Conservation (phyloP, 2,888 invertebrate species). For the Steinernema hermaphroditum region DNA sequence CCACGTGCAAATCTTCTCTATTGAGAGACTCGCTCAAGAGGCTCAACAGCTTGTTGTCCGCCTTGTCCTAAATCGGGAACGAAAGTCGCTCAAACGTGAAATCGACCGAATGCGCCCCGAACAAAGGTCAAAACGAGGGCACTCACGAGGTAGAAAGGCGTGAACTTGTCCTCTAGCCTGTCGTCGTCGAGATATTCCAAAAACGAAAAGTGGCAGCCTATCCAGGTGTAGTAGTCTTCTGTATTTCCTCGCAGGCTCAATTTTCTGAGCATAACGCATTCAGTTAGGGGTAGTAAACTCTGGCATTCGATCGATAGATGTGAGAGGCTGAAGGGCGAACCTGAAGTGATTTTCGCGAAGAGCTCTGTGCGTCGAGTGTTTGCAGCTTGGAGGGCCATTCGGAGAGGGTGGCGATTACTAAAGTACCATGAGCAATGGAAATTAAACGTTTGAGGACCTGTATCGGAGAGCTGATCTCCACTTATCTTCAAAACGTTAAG, state of each 20-base stretch:
- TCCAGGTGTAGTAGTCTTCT: conserved; percentile 47
- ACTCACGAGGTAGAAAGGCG: conserved; percentile 35
- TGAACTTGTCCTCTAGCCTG: conserved; percentile 39
- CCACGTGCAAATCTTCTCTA: conserved; percentile 3
- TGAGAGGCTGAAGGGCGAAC: conserved; percentile 31
- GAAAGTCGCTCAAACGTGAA: not conserved
- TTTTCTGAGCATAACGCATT: conserved; percentile 48
- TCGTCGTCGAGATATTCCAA: conserved; percentile 42
- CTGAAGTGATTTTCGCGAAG: conserved; percentile 45
- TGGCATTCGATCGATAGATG: conserved; percentile 31
- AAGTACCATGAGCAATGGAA: conserved; percentile 32
- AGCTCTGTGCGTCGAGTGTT: conserved; percentile 49
- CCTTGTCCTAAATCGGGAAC: not conserved
- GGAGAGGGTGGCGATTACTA: conserved; percentile 34
- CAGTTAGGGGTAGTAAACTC: conserved; percentile 44
- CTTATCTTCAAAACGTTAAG: conserved; percentile 47
- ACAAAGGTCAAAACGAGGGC: no score
- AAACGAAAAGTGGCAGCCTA: conserved; percentile 51
- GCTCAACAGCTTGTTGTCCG: not conserved
- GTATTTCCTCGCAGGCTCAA: conserved; percentile 36
- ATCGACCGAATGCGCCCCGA: no score
- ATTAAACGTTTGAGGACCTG: conserved; percentile 31
- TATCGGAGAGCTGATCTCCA: conserved; percentile 49
- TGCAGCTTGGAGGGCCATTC: conserved; percentile 56
- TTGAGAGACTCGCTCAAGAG: conserved; percentile 1